Evolutionary conservation across 2,113 vertebrate genomes (phyloP).

Genomic region (Poecilia latipinna): DNA sequence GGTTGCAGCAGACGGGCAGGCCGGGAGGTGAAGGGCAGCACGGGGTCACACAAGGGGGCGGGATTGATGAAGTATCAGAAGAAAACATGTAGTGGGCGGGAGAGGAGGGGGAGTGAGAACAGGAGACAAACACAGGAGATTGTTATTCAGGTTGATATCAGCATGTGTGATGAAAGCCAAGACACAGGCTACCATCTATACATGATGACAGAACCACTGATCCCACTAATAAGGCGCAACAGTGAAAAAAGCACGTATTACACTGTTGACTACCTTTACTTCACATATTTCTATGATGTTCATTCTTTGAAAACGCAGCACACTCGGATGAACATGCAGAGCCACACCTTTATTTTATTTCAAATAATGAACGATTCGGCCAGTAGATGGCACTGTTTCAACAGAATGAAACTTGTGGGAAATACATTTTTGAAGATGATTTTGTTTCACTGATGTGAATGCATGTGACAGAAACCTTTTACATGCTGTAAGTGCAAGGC

Average conservation of each 20-base stretch:
- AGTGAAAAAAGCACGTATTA: slow-evolving; percentile 9
- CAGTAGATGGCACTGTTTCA: slow-evolving; percentile 66
- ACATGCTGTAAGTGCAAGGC: slow-evolving; percentile 1
- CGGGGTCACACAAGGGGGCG: slow-evolving; percentile 42
- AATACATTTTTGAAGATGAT: background rate
- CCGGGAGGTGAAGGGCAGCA: slow-evolving; percentile 41
- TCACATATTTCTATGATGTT: slow-evolving; percentile 64
- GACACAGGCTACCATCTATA: slow-evolving; percentile 48
- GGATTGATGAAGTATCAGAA: slow-evolving; percentile 47
- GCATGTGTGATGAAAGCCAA: slow-evolving; percentile 65
- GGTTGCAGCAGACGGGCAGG: slow-evolving; percentile 23
- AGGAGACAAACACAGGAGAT: slow-evolving; percentile 79
- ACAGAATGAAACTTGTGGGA: slow-evolving; percentile 12
- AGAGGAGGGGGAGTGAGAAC: slow-evolving; percentile 67
- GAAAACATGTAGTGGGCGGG: slow-evolving; percentile 50
- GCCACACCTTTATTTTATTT: slow-evolving; percentile 15
- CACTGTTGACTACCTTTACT: slow-evolving; percentile 39
- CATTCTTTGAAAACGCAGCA: slow-evolving; percentile 46
- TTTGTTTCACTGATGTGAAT: slow-evolving; percentile 16
- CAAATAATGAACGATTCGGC: slow-evolving; percentile 43
- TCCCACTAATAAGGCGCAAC: slow-evolving; percentile 26
- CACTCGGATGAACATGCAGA: slow-evolving; percentile 9
- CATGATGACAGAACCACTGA: slow-evolving; percentile 52
- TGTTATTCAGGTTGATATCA: slow-evolving; percentile 80
- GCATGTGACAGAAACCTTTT: slow-evolving; percentile 20